Evolutionary conservation across 2,888 invertebrate genomes (phyloP), one percentile per base, ranked within the genome.

Genomic region (Sepioteuthis lessoniana): DNA sequence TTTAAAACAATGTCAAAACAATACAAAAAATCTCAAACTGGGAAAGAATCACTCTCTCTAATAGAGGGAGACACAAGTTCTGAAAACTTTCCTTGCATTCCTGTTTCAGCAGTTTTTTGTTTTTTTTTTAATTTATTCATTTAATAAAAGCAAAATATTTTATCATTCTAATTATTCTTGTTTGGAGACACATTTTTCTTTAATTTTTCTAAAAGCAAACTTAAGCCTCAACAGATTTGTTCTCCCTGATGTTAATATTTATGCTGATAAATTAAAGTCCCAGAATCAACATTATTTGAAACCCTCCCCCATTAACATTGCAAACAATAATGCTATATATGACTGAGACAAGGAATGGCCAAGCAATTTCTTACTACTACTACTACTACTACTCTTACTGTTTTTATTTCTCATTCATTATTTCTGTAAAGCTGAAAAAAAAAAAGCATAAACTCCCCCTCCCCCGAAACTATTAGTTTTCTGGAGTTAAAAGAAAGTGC

Each of bases 11-110:
- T 76, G n/a, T 76, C 55, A 76, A 76, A 76, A 76, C 35, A 76
- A 76, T 35, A 76, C 10, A 76, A 76, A n/a, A 60, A 76, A 76
- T 76, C 76, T 76, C 76, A 76, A 76, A 76, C 76, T 76, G 76
- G 76, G n/a, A 76, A n/a, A 76, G n/a, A n/a, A 76, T n/a, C n/a
- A 8, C n/a, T n/a, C 60, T n/a, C 2, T 16, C n/a, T 16, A 31
- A 13, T 0, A 47, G 38, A 47, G 91, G 91, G 91, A 47, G 42
- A 47, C 31, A 91, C 38, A 47, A 47, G 91, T 91, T 91, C 42
- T 47, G 46, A 91, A 47, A 91, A 38, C 42, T 91, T 91, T 91
- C 91, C 38, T 42, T 46, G 91, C 91, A 91, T 91, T 91, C 91
- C 91, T 91, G 91, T 91, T 47, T 38, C 91, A 91, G n/a, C n/a